Evolutionary conservation across 2,888 invertebrate species (phyloP), one percentile per base, ranked within the genome.

Genomic region (Shargacucullia verbasci): DNA sequence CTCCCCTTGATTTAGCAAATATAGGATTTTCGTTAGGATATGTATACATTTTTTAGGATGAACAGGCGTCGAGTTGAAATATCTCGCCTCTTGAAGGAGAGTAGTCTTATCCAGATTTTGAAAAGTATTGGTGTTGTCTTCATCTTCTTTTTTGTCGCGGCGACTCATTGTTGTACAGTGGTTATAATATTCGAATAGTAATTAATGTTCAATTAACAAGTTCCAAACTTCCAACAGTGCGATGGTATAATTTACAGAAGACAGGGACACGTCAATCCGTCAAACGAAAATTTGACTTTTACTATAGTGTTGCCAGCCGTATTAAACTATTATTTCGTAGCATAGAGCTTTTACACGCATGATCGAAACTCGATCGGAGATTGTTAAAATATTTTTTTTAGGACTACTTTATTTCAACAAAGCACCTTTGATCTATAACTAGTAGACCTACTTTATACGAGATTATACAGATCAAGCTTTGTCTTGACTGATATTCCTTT

Each of bases 1-100:
- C 46, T 99, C 99, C 3, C 99, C 99, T 95, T 99, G 99, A 86
- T 99, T 98, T 49, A 99, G 94, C 66, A 99, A 93, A 88, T 98
- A 99, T 14, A 99, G 94, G 59, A 99, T 97, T 91, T 99, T 99
- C 48, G 98, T 98, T 61, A 99, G 94, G 77, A 99, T 98, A 70
- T 97, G 96, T 35, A 97, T 97, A 89, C 99, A 99, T 97, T 98
- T 99, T 85, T 97, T 95, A 1, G 98, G 97, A 92, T 99, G 98
- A 9, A 99, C 98, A 6, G 99, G 98, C 0, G 99, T 98, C 72
- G 99, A 99, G 87, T 99, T 99, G 88, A 99, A 99, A 37, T 97
- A 97, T 52, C 99, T 95, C 0, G 99, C 97, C 95, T 99, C 99
- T 92, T 99, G 99, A 12, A 99, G 95, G 15, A 99, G 98, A 0